These are phyloP conservation scores for Paramacrobiotus metropolitanus DNA, from an alignment of 1,140 invertebrate species.

Conservation along the genomic window DNA sequence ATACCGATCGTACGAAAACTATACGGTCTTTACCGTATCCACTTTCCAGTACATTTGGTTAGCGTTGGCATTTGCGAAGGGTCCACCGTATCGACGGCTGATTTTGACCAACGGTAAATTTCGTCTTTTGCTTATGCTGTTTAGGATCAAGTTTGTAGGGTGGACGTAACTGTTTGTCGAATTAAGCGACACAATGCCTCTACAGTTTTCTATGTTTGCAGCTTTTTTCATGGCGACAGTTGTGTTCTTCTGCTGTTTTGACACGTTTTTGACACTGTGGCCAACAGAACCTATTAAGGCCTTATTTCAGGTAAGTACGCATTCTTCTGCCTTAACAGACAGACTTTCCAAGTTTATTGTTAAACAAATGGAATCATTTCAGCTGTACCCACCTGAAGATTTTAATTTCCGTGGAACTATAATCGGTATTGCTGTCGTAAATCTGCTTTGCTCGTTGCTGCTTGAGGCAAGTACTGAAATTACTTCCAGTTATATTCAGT, in stretches of 20 bases:
- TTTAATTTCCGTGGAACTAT: slow-evolving; percentile 36
- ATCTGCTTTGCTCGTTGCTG: slow-evolving; percentile 31
- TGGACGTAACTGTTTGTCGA: not conserved
- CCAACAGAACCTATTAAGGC: not conserved
- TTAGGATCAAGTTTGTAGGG: not conserved
- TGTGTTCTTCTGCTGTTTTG: not conserved
- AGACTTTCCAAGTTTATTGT: not conserved
- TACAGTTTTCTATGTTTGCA: no score
- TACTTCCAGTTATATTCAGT: no score
- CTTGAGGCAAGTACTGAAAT: slow-evolving; percentile 24
- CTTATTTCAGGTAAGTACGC: not conserved
- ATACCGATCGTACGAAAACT: not conserved
- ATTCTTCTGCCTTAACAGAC: not conserved
- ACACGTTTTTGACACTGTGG: not conserved
- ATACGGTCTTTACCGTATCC: slow-evolving; percentile 46
- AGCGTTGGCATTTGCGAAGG: slow-evolving; percentile 63
- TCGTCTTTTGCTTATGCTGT: not conserved
- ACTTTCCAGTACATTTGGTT: slow-evolving; percentile 70
- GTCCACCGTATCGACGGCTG: slow-evolving; percentile 58
- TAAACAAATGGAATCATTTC: slow-evolving; percentile 24
- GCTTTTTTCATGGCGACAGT: slow-evolving; percentile 1
- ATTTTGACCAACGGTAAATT: slow-evolving; percentile 45
- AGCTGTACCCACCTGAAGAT: slow-evolving; percentile 39
- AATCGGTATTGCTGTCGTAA: slow-evolving; percentile 30
- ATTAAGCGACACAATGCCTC: no score